phyloP scores from a whole-genome alignment of 92 coral and sea anemone genomes.

The Epizoanthus ramosus region DNA sequence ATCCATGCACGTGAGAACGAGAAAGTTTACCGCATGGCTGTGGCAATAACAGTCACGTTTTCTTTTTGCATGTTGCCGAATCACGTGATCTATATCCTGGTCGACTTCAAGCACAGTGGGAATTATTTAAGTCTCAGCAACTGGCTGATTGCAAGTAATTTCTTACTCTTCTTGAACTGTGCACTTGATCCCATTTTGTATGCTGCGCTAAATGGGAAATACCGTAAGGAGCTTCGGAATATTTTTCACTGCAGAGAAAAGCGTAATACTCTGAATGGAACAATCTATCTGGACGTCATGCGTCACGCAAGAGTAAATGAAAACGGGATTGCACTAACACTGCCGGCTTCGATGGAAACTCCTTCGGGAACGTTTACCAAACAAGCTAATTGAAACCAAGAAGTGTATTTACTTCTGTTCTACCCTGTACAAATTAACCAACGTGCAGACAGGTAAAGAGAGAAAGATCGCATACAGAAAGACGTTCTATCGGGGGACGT shows the following conservation, averaged over 20 bases:
- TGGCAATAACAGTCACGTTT: constrained; percentile 65
- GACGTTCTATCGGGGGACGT: too few species aligned
- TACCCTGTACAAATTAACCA: too few species aligned
- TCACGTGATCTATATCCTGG: constrained; percentile 62
- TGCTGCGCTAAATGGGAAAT: constrained; percentile 63
- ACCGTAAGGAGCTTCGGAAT: constrained; percentile 56
- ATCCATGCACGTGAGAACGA: constrained; percentile 59
- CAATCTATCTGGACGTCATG: too few species aligned
- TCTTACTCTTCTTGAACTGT: constrained; percentile 67
- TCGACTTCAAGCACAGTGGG: constrained; percentile 48
- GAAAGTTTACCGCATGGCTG: constrained; percentile 64
- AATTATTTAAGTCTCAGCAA: constrained; percentile 45
- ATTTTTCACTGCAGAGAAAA: constrained; percentile 1
- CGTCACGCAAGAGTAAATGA: too few species aligned
- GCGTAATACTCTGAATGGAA: too few species aligned
- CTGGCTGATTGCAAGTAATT: constrained; percentile 64
- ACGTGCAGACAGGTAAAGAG: too few species aligned
- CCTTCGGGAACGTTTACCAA: too few species aligned
- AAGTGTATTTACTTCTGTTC: too few species aligned
- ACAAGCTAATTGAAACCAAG: too few species aligned
- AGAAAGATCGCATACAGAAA: too few species aligned
- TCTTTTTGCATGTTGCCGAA: constrained; percentile 69
- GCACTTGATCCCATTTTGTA: constrained; percentile 74
- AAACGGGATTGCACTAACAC: too few species aligned
- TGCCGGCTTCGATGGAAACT: too few species aligned